phyloP scores from a whole-genome alignment of 2,888 invertebrate species.

The Chirona hameri region DNA sequence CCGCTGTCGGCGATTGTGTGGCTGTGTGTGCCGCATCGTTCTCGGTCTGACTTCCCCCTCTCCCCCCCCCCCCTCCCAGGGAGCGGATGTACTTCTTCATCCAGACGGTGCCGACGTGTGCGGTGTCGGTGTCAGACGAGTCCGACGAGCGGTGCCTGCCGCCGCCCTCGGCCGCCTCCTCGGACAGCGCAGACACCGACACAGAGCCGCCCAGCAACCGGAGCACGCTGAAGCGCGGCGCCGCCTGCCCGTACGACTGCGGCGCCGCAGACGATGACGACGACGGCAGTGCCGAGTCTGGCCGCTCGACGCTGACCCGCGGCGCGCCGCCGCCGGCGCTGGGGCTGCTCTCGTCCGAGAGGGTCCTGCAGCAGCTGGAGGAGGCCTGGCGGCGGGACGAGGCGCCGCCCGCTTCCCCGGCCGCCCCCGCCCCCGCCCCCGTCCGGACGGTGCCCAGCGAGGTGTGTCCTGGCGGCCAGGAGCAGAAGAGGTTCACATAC shows the following conservation, averaged over 20 bases:
- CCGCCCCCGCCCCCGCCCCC: neutral
- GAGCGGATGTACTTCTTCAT: constrained; percentile 98
- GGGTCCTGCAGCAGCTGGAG: neutral
- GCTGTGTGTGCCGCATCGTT: too few relatives aligned
- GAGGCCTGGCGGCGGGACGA: neutral
- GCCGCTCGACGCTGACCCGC: constrained; percentile 30
- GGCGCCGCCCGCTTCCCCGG: neutral
- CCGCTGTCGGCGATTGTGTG: too few relatives aligned
- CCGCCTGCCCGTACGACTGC: constrained; percentile 26
- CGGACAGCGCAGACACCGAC: neutral
- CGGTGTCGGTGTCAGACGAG: constrained; percentile 41
- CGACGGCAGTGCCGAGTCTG: constrained; percentile 6
- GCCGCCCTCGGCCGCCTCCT: constrained; percentile 31
- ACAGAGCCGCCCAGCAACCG: constrained; percentile 25
- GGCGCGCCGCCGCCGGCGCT: constrained; percentile 4
- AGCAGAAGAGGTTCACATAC: constrained; percentile 40
- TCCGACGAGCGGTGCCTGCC: constrained; percentile 41
- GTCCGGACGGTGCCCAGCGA: neutral
- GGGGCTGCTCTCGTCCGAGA: constrained; percentile 8
- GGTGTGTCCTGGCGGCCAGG: constrained; percentile 31
- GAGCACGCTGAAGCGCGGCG: neutral
- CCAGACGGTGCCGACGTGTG: constrained; percentile 43
- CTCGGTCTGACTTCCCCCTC: neutral
- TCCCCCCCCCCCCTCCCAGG: constrained; percentile 58
- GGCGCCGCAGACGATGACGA: neutral